phyloP scores from a whole-genome alignment of 2,797 vertebrate species.

The Channa striata region DNA sequence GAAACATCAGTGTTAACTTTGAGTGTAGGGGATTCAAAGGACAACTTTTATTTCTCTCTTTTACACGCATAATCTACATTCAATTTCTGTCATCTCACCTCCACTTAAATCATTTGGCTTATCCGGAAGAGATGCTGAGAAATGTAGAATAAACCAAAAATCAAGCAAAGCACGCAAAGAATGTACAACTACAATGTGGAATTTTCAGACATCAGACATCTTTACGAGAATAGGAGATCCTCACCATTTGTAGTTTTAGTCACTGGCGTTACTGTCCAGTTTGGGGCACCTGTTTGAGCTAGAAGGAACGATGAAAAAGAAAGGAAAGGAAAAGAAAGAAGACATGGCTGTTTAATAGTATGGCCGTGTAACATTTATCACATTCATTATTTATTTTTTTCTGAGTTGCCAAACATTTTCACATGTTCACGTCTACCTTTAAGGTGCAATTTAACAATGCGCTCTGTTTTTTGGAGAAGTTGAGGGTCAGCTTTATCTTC shows the following conservation, averaged over 20 bases:
- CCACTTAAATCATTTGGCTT: constrained; percentile 27
- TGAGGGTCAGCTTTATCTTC: constrained; percentile 51
- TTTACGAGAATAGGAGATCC: background rate
- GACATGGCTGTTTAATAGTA: background rate
- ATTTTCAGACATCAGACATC: background rate
- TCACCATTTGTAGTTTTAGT: constrained; percentile 58
- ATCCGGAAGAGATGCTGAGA: constrained; percentile 45
- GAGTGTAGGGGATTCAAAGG: background rate
- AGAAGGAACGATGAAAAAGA: constrained; percentile 11
- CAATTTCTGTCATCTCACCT: constrained; percentile 49
- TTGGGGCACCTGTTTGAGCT: constrained; percentile 47
- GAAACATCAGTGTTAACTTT: constrained; percentile 21
- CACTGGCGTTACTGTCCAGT: constrained; percentile 29
- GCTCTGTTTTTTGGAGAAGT: constrained; percentile 56
- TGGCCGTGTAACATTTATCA: background rate
- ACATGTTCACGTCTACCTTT: constrained; percentile 65
- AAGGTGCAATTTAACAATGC: constrained; percentile 61
- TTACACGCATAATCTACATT: background rate
- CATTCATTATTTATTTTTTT: background rate
- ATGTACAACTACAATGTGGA: background rate
- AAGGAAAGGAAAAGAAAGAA: background rate
- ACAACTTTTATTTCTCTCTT: background rate
- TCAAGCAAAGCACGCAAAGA: background rate
- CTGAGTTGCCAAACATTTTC: background rate
- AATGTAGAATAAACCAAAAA: constrained; percentile 21